A percentile compares a stretch with the other conserved stretches of the same genome.
Evolutionary conservation across 2,888 invertebrate species (phyloP).

Genomic region (Ariolimax columbianus): DNA sequence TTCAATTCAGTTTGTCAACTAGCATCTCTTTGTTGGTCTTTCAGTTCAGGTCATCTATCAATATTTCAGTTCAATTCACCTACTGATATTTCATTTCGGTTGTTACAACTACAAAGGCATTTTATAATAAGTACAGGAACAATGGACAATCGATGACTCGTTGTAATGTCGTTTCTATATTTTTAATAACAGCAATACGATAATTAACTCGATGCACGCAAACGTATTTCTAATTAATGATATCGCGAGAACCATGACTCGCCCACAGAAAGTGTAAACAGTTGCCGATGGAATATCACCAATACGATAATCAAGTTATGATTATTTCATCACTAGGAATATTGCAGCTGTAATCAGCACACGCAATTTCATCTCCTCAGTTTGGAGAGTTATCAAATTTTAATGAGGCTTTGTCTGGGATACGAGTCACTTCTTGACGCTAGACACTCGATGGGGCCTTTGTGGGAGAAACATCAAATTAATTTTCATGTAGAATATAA

Average conservation of each 20-base stretch:
- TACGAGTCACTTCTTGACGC: constrained; percentile 26
- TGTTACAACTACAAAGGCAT: background rate
- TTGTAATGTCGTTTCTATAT: background rate
- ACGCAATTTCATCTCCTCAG: constrained; percentile 4
- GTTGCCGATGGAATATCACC: background rate
- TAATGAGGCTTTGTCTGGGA: constrained; percentile 18
- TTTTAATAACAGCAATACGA: constrained; percentile 1
- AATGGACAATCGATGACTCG: background rate
- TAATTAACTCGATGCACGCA: constrained; percentile 13
- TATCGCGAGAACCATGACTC: background rate
- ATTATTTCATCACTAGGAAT: constrained; percentile 32
- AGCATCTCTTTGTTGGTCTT: too few species aligned
- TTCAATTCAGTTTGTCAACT: too few species aligned
- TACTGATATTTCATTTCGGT: too few species aligned
- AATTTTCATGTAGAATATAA: constrained; percentile 15
- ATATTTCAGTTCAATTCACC: background rate
- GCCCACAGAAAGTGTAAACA: constrained; percentile 19
- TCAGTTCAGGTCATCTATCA: background rate
- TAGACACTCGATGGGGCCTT: background rate
- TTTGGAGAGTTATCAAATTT: constrained; percentile 16
- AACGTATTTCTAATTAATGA: constrained; percentile 21
- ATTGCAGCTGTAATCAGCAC: constrained; percentile 23
- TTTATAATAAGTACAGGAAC: background rate
- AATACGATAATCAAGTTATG: constrained; percentile 6
- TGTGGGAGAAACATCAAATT: constrained; percentile 24